phyloP scores from a whole-genome alignment of 2,888 invertebrate species.

The Galerucella nymphaeae region DNA sequence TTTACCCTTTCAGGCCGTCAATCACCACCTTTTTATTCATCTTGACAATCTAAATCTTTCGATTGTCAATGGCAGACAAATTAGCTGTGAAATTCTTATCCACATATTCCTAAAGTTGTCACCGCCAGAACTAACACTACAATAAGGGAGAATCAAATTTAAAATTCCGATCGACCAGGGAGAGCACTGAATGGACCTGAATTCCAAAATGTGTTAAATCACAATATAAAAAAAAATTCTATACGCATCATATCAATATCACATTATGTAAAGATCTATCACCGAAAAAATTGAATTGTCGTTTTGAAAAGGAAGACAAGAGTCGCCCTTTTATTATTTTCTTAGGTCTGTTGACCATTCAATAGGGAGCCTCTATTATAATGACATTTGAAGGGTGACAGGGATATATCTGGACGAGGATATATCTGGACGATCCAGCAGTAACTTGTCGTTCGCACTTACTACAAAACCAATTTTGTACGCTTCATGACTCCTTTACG shows the following conservation, averaged over 20 bases:
- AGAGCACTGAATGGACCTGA: constrained; percentile 34
- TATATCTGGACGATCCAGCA: constrained; percentile 53
- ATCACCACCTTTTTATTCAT: constrained; percentile 13
- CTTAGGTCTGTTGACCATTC: constrained; percentile 61
- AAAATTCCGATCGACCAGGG: constrained; percentile 33
- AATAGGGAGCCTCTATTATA: constrained; percentile 58
- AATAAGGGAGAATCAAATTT: constrained; percentile 36
- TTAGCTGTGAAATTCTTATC: constrained; percentile 32
- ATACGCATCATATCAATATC: constrained; percentile 64
- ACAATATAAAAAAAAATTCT: constrained; percentile 53
- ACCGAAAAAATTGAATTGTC: constrained; percentile 64
- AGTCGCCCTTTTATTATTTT: constrained; percentile 61
- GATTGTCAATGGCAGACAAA: constrained; percentile 31
- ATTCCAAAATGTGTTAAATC: constrained; percentile 45
- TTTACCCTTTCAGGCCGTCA: background rate
- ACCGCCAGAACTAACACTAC: constrained; percentile 28
- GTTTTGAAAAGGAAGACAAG: constrained; percentile 49
- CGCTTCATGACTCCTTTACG: constrained; percentile 59
- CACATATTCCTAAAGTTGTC: constrained; percentile 31
- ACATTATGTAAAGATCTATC: constrained; percentile 63
- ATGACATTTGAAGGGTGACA: constrained; percentile 62
- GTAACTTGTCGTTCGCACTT: constrained; percentile 61
- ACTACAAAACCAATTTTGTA: constrained; percentile 63
- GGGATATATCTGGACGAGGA: constrained; percentile 50
- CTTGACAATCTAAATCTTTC: constrained; percentile 30